Percentiles rank a stretch among this genome's conserved stretches.
Evolutionary conservation across 2,113 vertebrate genomes (phyloP).

Genomic region (Hippocampus guttulatus): DNA sequence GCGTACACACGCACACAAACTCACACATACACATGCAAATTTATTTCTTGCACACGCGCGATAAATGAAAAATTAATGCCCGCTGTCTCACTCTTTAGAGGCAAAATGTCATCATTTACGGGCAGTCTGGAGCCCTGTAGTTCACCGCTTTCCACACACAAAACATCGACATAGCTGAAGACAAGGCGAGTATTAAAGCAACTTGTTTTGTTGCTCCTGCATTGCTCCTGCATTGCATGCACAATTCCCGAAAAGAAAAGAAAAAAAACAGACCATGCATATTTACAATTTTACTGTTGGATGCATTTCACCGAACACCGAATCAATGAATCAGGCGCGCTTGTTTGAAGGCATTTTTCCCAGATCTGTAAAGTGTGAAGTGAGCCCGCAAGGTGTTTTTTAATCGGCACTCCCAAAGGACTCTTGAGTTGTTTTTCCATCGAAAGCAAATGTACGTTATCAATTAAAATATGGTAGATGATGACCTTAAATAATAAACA

Average conservation of each 20-base stretch:
- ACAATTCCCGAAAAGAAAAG: slow-evolving; percentile 1
- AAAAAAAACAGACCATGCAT: slow-evolving; percentile 8
- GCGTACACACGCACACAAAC: no score
- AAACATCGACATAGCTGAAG: slow-evolving; percentile 38
- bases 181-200: slow-evolving; percentile 31
- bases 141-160: slow-evolving; percentile 56
- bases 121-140: slow-evolving; percentile 19
- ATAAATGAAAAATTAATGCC: no score
- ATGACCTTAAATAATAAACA: no score
- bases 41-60: no score
- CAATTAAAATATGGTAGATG: slow-evolving; percentile 17
- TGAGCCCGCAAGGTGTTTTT: slow-evolving; percentile 40
- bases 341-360: slow-evolving; percentile 25
- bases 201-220: slow-evolving; percentile 5
- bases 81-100: no score
- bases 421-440: slow-evolving; percentile 20
- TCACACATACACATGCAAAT: no score
- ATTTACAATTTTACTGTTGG: slow-evolving; percentile 20
- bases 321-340: slow-evolving; percentile 15
- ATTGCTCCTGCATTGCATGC: slow-evolving; percentile 3
- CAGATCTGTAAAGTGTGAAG: slow-evolving; percentile 30
- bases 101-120: no score
- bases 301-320: slow-evolving; percentile 16
- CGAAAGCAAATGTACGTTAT: slow-evolving; percentile 12
- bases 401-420: slow-evolving; percentile 52